Evolutionary conservation across 2,888 invertebrate genomes (phyloP), one percentile per base, ranked within the genome.

Genomic region (Cremastinae sp.): DNA sequence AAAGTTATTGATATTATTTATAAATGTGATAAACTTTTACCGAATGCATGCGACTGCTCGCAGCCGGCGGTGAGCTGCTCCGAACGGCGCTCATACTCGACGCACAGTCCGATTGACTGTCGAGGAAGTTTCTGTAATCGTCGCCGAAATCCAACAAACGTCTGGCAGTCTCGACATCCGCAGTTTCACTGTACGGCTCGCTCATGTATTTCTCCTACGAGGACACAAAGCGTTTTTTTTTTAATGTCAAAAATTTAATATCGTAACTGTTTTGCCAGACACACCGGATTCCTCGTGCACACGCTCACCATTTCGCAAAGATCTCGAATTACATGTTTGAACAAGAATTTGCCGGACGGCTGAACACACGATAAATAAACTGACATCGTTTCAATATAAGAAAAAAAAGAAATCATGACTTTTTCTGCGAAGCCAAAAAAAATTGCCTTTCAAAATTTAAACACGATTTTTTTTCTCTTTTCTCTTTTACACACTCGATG

Each of bases 101-200:
- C 90, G 96, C 96, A 88, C 94, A 95, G 90, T 97, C 97, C 0
- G 96, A 97, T 87, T 96, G 96, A 78, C 96, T 96, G 91, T 96
- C 97, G 61, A 97, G 92, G 90, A 94, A 96, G 84, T 95, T 95
- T 87, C 96, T 93, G 90, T 97, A 97, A 90, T 97, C 97, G 89
- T 97, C 97, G 36, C 96, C 96, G 87, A 96, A 96, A 87, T 97
- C 96, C 80, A 96, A 90, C 14, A 97, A 91, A 78, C 94, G 93
- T 74, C 96, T 93, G 43, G 96, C 96, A 36, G 95, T 94, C 90
- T 97, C 96, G 0, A 96, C 94, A 89, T 97, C 97, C 4, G 94
- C 94, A 54, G 94, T 93, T 90, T 97, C 97, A 72, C 97, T 97
- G 90, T 97, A 97, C 22, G 96, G 94, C 89, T 97, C 97, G 45